Percentiles rank a stretch among this genome's conserved stretches.
Conservation (phyloP, 2,797 vertebrate species). For the Tenualosa ilisha region DNA sequence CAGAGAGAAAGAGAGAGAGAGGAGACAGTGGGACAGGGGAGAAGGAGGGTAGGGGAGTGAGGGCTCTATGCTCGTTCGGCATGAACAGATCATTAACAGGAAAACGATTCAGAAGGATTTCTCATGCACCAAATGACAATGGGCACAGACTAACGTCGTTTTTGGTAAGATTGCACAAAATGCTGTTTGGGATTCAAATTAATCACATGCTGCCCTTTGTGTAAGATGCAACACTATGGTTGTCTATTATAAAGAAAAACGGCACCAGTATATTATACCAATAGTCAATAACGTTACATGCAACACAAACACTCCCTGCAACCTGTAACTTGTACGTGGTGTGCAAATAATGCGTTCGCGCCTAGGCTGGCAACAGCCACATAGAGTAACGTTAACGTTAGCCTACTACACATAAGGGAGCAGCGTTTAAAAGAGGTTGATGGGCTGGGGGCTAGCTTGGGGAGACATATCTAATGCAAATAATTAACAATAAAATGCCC, state of each 20-base stretch:
- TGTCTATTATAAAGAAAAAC: too few relatives aligned
- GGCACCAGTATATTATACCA: too few relatives aligned
- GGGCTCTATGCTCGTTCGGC: neutral
- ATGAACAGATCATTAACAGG: neutral
- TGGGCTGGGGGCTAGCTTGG: neutral
- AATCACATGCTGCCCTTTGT: neutral
- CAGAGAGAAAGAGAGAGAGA: neutral
- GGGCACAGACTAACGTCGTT: neutral
- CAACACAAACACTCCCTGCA: neutral
- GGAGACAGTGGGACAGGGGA: neutral
- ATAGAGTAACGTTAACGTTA: too few relatives aligned
- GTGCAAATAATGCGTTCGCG: neutral
- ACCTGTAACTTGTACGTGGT: neutral
- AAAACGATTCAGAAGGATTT: neutral
- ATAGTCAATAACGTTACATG: too few relatives aligned
- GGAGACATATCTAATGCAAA: neutral
- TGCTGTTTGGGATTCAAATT: neutral
- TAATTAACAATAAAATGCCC: neutral
- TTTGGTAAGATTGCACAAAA: neutral
- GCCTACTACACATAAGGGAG: too few relatives aligned
- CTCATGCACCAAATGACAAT: neutral
- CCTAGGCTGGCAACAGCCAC: neutral
- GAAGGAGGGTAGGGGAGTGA: neutral
- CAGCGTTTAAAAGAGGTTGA: neutral
- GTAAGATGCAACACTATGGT: neutral